These are phyloP conservation scores for Selenia dentaria DNA, from an alignment of 2,888 invertebrate species.

Conservation along the genomic window DNA sequence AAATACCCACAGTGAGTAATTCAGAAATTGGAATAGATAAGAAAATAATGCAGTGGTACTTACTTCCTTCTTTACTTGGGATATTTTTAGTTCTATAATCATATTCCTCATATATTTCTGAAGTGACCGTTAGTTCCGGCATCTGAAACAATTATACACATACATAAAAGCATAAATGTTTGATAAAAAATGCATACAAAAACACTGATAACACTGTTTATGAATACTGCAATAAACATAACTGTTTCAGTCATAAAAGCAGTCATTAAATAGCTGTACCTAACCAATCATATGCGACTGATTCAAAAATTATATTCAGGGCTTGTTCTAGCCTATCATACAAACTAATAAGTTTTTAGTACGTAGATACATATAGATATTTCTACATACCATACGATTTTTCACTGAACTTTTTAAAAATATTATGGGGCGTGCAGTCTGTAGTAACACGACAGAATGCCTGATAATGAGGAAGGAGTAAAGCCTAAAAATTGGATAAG, in stretches of 20 bases:
- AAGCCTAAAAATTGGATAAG: slow-evolving; percentile 69
- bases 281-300: slow-evolving; percentile 8
- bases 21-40: too few relatives aligned
- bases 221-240: slow-evolving; percentile 7
- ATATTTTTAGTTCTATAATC: slow-evolving; percentile 82
- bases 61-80: slow-evolving; percentile 77
- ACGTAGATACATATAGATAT: too few relatives aligned
- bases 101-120: slow-evolving; percentile 90
- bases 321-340: too few relatives aligned
- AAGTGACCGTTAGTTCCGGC: slow-evolving; percentile 86
- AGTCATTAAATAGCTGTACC: not conserved
- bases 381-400: slow-evolving; percentile 33
- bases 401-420: slow-evolving; percentile 7
- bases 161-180: slow-evolving; percentile 22
- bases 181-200: not conserved
- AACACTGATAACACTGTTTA: slow-evolving; percentile 33
- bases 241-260: slow-evolving; percentile 11
- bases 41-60: too few relatives aligned
- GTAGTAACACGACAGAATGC: slow-evolving; percentile 15
- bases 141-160: slow-evolving; percentile 54
- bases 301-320: slow-evolving; percentile 30
- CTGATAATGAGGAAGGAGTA: slow-evolving; percentile 59
- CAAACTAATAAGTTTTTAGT: not conserved
- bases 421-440: slow-evolving; percentile 8
- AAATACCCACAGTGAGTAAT: too few relatives aligned